Percentiles rank a stretch among this genome's conserved stretches.
These are phyloP conservation scores for Auanema sp. DNA, from an alignment of 2,888 invertebrate species.

Conservation along the genomic window DNA sequence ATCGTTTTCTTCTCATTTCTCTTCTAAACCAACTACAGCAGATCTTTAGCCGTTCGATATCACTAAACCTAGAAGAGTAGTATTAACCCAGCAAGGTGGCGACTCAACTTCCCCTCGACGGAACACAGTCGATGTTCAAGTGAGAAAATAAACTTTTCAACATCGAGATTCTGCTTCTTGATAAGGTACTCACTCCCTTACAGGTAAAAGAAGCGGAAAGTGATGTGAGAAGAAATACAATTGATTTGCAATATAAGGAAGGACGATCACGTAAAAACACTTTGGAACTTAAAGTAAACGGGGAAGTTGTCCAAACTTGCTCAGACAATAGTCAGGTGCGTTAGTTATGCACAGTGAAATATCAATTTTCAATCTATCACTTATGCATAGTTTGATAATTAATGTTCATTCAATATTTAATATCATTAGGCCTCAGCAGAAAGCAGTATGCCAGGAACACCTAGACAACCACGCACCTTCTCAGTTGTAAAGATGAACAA, in stretches of 20 bases:
- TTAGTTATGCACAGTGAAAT: no score
- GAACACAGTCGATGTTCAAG: constrained; percentile 40
- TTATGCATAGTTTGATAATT: no score
- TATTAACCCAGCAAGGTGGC: constrained; percentile 35
- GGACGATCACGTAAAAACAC: constrained; percentile 41
- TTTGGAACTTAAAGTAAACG: constrained; percentile 42
- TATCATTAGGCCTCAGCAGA: no score
- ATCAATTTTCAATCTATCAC: no score
- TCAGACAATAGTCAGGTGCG: constrained; percentile 6
- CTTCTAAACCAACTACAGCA: no score
- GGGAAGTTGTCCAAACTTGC: constrained; percentile 29
- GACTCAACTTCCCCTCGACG: constrained; percentile 26
- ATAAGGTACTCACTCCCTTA: constrained; percentile 4
- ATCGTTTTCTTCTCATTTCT: no score
- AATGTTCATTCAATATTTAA: no score
- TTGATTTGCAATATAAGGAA: constrained; percentile 40
- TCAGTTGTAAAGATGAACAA: not conserved
- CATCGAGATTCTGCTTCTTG: not conserved
- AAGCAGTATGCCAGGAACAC: no score
- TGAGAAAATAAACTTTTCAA: not conserved
- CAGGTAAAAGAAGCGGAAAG: constrained; percentile 38
- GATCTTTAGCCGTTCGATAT: no score
- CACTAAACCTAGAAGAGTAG: constrained; percentile 22
- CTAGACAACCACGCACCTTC: no score
- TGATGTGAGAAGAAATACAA: constrained; percentile 29